Conservation (phyloP, 2,113 vertebrate genomes). For the Caloenas nicobarica region DNA sequence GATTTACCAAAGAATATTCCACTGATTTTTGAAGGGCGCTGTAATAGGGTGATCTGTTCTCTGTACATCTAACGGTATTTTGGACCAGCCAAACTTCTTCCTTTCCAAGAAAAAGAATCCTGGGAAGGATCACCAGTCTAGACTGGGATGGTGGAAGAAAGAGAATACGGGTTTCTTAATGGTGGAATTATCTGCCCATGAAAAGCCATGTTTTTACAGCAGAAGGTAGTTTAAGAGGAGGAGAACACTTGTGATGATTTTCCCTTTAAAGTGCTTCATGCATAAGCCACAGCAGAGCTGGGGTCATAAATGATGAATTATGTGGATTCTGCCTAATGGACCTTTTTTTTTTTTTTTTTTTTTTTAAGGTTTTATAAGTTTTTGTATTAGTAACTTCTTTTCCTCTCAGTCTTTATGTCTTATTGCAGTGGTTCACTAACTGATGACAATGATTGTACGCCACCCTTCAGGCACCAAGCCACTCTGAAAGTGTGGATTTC, state of each 20-base stretch:
- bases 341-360: neutral
- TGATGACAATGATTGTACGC: neutral
- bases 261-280: neutral
- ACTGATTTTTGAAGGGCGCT: neutral
- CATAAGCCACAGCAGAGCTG: neutral
- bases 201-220: neutral
- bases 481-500: neutral
- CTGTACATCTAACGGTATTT: neutral
- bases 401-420: neutral
- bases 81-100: neutral
- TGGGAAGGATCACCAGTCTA: neutral
- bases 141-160: neutral
- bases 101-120: neutral
- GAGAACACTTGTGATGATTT: neutral
- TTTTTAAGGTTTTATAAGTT: neutral
- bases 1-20: neutral
- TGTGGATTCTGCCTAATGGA: neutral
- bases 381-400: neutral
- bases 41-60: neutral
- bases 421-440: neutral
- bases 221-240: neutral
- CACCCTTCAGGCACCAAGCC: neutral
- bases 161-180: neutral
- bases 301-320: neutral
- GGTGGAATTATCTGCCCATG: neutral